These are phyloP conservation scores for Agrotis puta DNA, from an alignment of 2,888 invertebrate species.

Conservation along the genomic window DNA sequence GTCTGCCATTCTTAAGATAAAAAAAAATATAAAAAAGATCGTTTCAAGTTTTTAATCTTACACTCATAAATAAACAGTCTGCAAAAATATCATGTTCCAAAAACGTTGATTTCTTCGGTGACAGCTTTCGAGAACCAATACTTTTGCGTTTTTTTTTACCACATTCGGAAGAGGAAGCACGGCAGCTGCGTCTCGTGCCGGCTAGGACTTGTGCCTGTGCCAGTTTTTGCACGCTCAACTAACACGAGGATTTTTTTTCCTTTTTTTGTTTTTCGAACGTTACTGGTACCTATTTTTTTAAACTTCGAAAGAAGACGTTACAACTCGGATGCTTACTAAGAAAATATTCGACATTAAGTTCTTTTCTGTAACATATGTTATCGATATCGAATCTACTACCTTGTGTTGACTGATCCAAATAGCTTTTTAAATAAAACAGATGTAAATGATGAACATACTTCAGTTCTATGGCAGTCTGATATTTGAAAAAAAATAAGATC, in stretches of 20 bases:
- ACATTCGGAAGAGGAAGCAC: constrained; percentile 88
- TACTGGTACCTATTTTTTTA: constrained; percentile 68
- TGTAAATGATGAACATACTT: too few species aligned
- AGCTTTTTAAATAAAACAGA: background rate
- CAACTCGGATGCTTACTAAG: constrained; percentile 64
- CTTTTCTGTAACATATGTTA: constrained; percentile 45
- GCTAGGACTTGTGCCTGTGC: constrained; percentile 76
- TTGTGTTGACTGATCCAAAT: constrained; percentile 3
- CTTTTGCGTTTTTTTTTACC: constrained; percentile 74
- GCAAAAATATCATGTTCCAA: constrained; percentile 59
- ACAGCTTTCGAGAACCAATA: constrained; percentile 83
- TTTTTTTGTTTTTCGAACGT: constrained; percentile 77
- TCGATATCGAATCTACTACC: constrained; percentile 20
- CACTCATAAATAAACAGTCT: constrained; percentile 39
- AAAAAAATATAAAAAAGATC: constrained; percentile 8
- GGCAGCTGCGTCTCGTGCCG: constrained; percentile 89
- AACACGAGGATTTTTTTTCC: constrained; percentile 77
- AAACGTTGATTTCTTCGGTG: constrained; percentile 79
- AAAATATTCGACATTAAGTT: constrained; percentile 52
- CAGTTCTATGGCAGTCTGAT: too few species aligned
- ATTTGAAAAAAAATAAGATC: too few species aligned
- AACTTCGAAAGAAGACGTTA: constrained; percentile 61
- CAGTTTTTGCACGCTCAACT: constrained; percentile 85
- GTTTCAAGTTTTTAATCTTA: constrained; percentile 34
- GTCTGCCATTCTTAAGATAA: background rate